Conservation (phyloP, 2,113 vertebrate species). For the Sphyrna mokarran region DNA sequence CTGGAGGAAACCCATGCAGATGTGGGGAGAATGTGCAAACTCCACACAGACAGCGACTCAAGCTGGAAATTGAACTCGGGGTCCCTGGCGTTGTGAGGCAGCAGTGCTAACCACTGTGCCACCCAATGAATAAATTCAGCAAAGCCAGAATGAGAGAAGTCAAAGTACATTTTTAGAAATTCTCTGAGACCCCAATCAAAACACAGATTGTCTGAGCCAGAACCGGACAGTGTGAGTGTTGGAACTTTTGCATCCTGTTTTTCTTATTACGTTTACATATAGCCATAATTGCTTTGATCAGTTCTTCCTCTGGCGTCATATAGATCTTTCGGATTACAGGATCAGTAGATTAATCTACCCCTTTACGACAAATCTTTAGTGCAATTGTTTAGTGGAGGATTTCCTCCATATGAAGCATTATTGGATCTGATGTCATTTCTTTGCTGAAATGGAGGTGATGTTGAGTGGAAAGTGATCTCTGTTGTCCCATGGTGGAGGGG, state of each 20-base stretch:
- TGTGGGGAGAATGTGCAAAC: no score
- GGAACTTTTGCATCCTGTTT: background rate
- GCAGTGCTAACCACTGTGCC: no score
- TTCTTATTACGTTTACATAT: background rate
- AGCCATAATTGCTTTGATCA: background rate
- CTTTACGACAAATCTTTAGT: background rate
- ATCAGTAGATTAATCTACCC: background rate
- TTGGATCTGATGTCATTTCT: background rate
- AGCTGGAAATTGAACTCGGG: no score
- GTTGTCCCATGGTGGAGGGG: background rate
- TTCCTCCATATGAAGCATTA: no score
- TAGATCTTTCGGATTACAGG: background rate
- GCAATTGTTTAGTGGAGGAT: background rate
- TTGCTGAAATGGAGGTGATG: background rate
- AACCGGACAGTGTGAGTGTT: background rate
- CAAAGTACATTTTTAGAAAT: no score
- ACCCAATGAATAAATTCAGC: background rate
- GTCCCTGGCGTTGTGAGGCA: no score
- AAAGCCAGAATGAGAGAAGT: background rate
- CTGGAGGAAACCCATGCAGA: no score
- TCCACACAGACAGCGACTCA: no score
- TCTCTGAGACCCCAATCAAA: background rate
- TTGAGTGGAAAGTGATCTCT: background rate
- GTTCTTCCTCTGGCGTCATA: background rate
- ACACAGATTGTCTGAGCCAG: background rate